Percentiles rank a stretch among this genome's conserved stretches.
Conservation (phyloP, 2,113 vertebrate species). For the Petromus typicus region DNA sequence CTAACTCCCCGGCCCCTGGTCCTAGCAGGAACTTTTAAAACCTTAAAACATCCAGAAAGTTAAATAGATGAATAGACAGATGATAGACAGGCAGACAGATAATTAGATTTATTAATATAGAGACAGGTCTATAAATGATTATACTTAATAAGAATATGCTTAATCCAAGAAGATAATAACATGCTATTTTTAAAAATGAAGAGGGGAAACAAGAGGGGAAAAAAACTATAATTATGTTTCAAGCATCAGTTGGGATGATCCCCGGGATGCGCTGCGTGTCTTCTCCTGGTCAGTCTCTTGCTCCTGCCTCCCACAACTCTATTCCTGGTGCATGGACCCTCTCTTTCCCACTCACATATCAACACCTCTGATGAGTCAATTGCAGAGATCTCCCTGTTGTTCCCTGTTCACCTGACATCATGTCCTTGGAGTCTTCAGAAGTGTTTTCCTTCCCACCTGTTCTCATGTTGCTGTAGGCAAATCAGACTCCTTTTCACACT, state of each 20-base stretch:
- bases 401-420: not conserved
- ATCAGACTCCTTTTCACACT: fast-evolving
- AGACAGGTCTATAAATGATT: not conserved
- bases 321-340: too few relatives aligned
- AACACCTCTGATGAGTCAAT: not conserved
- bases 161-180: not conserved
- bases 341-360: not conserved
- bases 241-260: fast-evolving
- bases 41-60: not conserved
- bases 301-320: not conserved
- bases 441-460: not conserved
- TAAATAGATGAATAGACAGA: not conserved
- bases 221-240: not conserved
- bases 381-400: not conserved
- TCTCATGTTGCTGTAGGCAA: fast-evolving
- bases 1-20: too few relatives aligned
- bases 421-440: not conserved
- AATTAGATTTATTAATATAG: too few relatives aligned
- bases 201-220: not conserved
- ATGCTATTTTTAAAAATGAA: not conserved
- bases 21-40: not conserved
- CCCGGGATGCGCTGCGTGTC: not conserved
- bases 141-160: not conserved
- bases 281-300: not conserved
- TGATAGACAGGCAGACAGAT: not conserved